Evolutionary conservation across 2,113 vertebrate genomes (phyloP), one percentile per base, ranked within the genome.

Genomic region (Leptobrachium leishanense): DNA sequence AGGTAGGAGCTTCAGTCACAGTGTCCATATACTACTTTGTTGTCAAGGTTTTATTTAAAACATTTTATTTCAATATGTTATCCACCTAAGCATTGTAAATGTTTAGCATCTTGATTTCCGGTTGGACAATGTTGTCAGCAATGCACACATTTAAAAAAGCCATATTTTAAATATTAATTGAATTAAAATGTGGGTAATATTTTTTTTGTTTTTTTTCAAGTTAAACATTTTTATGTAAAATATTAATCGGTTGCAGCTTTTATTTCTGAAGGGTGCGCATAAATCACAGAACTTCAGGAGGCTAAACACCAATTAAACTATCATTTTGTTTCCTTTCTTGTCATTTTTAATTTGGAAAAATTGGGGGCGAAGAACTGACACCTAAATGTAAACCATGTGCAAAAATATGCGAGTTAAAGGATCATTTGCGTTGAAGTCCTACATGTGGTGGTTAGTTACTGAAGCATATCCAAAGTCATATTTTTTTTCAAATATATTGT

Each of bases 311-410:
- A 73, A 79, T 79, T 73, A 80, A 65, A 63, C 71, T 68, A 80
- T 67, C 77, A 67, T 74, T 74, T 53, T 68, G n/a, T 72, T 80
- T 74, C 77, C 71, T 80, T 80, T 62, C 11, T 62, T 67, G 72
- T 79, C 70, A 80, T 62, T 59, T 68, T 74, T 80, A 74, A 74
- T 80, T 74, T 74, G 50, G 43, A 66, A 74, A 68, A 79, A 80
- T 72, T 74, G 55, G 71, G 10, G 72, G 64, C 63, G 57, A 72
- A 73, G 63, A 67, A 50, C 66, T 74, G 63, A 74, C 77, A 68
- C 64, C 74, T 80, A 74, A 80, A 74, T 74, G 53, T 68, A 74
- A 79, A 80, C 63, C 77, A 80, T 80, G 77, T 80, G 77, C 46
- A n/a, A 15, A 67, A 57, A 10, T 12, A 68, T 46, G 71, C 74